Conservation (phyloP, 2,888 invertebrate species). For the Nomada ferruginata region DNA sequence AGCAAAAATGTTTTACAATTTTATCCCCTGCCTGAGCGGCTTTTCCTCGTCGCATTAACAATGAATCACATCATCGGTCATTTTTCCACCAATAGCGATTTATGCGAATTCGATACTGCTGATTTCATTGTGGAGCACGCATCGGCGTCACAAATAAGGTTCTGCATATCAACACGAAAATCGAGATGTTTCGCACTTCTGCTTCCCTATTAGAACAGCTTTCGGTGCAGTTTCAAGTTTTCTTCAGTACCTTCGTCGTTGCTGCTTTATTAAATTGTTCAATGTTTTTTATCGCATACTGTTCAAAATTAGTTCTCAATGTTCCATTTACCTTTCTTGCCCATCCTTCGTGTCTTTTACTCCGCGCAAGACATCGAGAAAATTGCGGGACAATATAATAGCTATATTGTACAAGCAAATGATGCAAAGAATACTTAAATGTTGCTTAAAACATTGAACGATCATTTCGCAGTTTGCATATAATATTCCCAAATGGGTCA, state of each 20-base stretch:
- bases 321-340: too few species aligned
- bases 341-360: too few species aligned
- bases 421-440: neutral
- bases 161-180: neutral
- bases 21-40: neutral
- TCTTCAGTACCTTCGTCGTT: too few species aligned
- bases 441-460: too few species aligned
- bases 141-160: neutral
- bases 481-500: too few species aligned
- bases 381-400: too few species aligned
- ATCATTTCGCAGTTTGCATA: too few species aligned
- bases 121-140: neutral
- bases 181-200: neutral
- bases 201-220: neutral
- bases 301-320: too few species aligned
- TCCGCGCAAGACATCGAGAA: neutral
- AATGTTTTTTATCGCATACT: too few species aligned
- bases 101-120: neutral
- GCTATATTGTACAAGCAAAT: neutral
- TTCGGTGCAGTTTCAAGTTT: neutral
- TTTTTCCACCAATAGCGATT: conserved; percentile 16
- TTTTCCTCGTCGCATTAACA: neutral
- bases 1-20: conserved; percentile 10
- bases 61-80: conserved; percentile 17
- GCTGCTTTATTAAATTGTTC: too few species aligned